Evolutionary conservation across 2,888 invertebrate species (phyloP).

Genomic region (Athetis lepigone): DNA sequence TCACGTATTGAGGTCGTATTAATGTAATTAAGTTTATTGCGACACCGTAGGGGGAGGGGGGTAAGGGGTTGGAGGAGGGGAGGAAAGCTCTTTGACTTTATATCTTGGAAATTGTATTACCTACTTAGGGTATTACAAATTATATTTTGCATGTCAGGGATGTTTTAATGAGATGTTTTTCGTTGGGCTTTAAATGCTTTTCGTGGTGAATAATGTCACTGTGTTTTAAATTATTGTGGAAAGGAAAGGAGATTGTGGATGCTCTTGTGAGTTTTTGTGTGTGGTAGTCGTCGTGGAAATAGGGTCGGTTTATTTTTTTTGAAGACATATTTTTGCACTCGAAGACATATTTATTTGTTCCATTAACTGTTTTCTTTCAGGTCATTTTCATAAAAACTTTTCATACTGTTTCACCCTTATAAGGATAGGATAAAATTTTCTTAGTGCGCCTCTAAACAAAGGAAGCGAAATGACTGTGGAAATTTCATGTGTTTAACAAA

Average conservation of each 20-base stretch:
- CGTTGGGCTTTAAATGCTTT: slow-evolving; percentile 14
- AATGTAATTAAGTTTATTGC: slow-evolving; percentile 88
- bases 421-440: too few relatives aligned
- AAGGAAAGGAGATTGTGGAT: background rate
- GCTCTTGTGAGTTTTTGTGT: background rate
- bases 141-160: slow-evolving; percentile 54
- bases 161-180: slow-evolving; percentile 41
- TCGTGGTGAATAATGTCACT: background rate
- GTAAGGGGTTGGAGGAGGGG: slow-evolving; percentile 43
- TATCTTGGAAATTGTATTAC: slow-evolving; percentile 84
- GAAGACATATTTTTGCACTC: background rate
- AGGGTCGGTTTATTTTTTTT: background rate
- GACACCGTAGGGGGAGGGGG: slow-evolving; percentile 67
- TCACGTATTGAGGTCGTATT: slow-evolving; percentile 84
- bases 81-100: slow-evolving; percentile 82
- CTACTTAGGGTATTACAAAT: slow-evolving; percentile 73
- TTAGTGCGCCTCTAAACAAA: too few relatives aligned
- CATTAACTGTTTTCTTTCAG: too few relatives aligned
- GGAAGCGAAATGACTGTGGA: too few relatives aligned
- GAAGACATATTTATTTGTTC: too few relatives aligned
- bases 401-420: too few relatives aligned
- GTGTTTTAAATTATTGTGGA: background rate
- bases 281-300: background rate
- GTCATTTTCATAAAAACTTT: too few relatives aligned
- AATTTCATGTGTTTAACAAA: too few relatives aligned